Base-by-base conservation (phyloP, 2,797 vertebrate species). In the Triplophysa yarkandensis region DNA sequence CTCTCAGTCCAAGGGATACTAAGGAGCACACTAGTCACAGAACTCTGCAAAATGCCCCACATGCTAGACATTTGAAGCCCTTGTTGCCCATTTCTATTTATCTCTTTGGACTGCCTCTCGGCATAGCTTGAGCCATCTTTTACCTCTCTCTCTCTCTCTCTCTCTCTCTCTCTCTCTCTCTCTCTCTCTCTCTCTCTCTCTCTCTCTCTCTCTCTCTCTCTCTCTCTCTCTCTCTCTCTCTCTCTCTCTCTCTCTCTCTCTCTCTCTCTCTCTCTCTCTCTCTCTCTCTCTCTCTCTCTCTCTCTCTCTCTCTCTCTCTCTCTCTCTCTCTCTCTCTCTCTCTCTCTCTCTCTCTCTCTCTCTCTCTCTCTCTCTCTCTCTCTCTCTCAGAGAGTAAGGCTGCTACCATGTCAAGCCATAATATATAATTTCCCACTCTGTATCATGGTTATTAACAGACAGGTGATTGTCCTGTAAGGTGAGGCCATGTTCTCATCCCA, bases 391-490 rank as follows among this genome's bases (percentile, higher is more conserved):
- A n/a, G n/a, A n/a, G n/a, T n/a, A n/a, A n/a, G n/a, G n/a, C n/a
- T n/a, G n/a, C n/a, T n/a, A n/a, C n/a, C n/a, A n/a, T n/a, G n/a
- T n/a, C n/a, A n/a, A n/a, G n/a, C n/a, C n/a, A n/a, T n/a, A n/a
- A n/a, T n/a, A n/a, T n/a, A 52, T 52, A 11, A 14, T 52, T 39
- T 21, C n/a, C 8, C 19, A 25, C n/a, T 19, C 13, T 27, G 11
- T 30, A 27, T 30, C 27, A 16, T 3, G 43, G 60, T 83, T 83
- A 77, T 86, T 79, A 85, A 87, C 87, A 88, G 84, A 86, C 84
- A 68, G 71, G 84, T 86, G 68, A 89, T 77, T 41, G 2, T 80
- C 89, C 85, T 83, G 86, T 83, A 78, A 68, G 66, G 71, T 75
- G 75, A 77, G 72, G 44, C 43, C 6, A 73, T 68, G 67, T 16